Percentiles rank a stretch among this genome's conserved stretches.
These are phyloP conservation scores for Platerodrilus igneus DNA, from an alignment of 2,888 invertebrate species.

Conservation along the genomic window DNA sequence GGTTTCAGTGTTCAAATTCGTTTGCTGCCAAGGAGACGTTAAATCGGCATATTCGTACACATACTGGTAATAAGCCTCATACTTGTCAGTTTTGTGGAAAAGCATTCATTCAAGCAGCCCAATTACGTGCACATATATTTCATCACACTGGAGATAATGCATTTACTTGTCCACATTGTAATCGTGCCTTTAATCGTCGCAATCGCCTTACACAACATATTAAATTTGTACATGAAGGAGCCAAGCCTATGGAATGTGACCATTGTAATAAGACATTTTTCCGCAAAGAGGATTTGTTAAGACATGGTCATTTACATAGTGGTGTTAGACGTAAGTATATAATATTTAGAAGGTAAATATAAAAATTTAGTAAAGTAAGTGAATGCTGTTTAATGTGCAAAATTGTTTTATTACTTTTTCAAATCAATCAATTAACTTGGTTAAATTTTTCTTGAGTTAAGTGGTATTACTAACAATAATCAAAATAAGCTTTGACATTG, in stretches of 20 bases:
- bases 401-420: too few species aligned
- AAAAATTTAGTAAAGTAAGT: too few species aligned
- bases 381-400: too few species aligned
- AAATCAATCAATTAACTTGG: too few species aligned
- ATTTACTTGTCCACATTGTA: slow-evolving; percentile 59
- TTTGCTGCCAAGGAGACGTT: slow-evolving; percentile 78
- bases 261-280: slow-evolving; percentile 57
- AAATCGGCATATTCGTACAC: slow-evolving; percentile 47
- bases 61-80: slow-evolving; percentile 57
- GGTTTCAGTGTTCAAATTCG: slow-evolving; percentile 64
- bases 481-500: too few species aligned
- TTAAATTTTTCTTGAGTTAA: too few species aligned
- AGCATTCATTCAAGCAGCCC: slow-evolving; percentile 77
- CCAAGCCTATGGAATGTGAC: slow-evolving; percentile 55
- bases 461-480: too few species aligned
- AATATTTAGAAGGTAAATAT: too few species aligned
- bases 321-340: slow-evolving; percentile 58
- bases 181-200: slow-evolving; percentile 48
- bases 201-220: slow-evolving; percentile 54
- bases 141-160: slow-evolving; percentile 68
- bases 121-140: slow-evolving; percentile 72
- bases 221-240: slow-evolving; percentile 60
- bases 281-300: slow-evolving; percentile 57
- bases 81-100: slow-evolving; percentile 65
- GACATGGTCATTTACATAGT: slow-evolving; percentile 56